phyloP scores from a whole-genome alignment of 1,140 invertebrate species.

The Brachionus rotundiformis region DNA sequence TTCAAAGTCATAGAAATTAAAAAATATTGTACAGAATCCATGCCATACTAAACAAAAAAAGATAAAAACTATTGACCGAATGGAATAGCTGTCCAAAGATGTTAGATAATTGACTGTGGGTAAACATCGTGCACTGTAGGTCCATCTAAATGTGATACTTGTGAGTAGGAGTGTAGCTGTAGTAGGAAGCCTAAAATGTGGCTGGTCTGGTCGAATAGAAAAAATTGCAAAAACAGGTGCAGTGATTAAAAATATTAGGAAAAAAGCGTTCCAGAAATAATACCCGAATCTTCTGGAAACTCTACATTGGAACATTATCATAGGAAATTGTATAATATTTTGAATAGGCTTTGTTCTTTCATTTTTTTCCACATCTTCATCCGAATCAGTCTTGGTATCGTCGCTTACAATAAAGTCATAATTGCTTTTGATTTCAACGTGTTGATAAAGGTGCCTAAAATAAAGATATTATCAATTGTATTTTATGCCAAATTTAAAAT shows the following conservation, averaged over 20 bases:
- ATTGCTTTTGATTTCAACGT: slow-evolving; percentile 54
- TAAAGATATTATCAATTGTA: neutral
- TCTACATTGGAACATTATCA: slow-evolving; percentile 53
- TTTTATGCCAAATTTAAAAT: neutral
- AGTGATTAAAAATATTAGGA: slow-evolving; percentile 59
- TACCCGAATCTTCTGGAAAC: slow-evolving; percentile 55
- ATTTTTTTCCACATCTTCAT: slow-evolving; percentile 50
- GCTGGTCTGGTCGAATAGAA: slow-evolving; percentile 59
- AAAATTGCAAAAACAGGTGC: slow-evolving; percentile 64
- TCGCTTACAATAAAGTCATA: slow-evolving; percentile 51
- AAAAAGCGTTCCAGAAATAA: slow-evolving; percentile 56
- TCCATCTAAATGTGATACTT: slow-evolving; percentile 61
- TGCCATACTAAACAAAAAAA: slow-evolving; percentile 21
- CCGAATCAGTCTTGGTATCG: slow-evolving; percentile 49
- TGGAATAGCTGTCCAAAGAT: slow-evolving; percentile 20
- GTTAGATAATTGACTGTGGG: slow-evolving; percentile 63
- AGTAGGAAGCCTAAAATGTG: slow-evolving; percentile 62
- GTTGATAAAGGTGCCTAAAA: slow-evolving; percentile 55
- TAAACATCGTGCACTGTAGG: slow-evolving; percentile 61
- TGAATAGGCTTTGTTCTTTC: neutral
- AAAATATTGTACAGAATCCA: neutral
- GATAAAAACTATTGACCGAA: slow-evolving; percentile 1
- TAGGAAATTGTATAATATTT: slow-evolving; percentile 49
- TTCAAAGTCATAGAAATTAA: neutral
- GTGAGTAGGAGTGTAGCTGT: slow-evolving; percentile 59